Conservation (phyloP, 2,797 vertebrate genomes). For the Malurus splendens region DNA sequence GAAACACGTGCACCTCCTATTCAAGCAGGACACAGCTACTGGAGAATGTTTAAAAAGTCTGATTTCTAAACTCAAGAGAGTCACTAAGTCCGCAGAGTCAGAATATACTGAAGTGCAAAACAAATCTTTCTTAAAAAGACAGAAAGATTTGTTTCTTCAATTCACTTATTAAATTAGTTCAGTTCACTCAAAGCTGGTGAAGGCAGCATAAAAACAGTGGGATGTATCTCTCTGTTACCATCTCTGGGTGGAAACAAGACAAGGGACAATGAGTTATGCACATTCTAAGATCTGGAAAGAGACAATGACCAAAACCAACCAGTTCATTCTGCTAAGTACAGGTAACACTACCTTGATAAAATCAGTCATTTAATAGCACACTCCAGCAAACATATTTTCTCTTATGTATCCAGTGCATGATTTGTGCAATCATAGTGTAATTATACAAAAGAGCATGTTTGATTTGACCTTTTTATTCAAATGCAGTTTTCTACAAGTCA, state of each 20-base stretch:
- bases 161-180: not conserved
- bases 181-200: not conserved
- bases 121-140: not conserved
- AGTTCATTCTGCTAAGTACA: not conserved
- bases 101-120: not conserved
- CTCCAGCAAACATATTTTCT: not conserved
- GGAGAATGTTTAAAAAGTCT: not conserved
- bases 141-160: not conserved
- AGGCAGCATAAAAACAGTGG: not conserved
- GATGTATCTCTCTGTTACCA: not conserved
- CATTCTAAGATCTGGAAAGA: not conserved
- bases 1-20: fast-evolving
- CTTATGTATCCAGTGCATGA: not conserved
- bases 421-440: not conserved
- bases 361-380: not conserved
- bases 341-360: not conserved
- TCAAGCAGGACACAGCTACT: not conserved
- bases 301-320: not conserved
- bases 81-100: fast-evolving
- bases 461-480: not conserved
- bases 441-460: not conserved
- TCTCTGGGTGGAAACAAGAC: not conserved
- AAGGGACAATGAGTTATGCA: not conserved
- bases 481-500: not conserved
- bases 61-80: not conserved